Percentiles rank a stretch among this genome's conserved stretches.
These are phyloP conservation scores for Xylota sylvarum DNA, from an alignment of 2,888 invertebrate genomes.

Conservation along the genomic window DNA sequence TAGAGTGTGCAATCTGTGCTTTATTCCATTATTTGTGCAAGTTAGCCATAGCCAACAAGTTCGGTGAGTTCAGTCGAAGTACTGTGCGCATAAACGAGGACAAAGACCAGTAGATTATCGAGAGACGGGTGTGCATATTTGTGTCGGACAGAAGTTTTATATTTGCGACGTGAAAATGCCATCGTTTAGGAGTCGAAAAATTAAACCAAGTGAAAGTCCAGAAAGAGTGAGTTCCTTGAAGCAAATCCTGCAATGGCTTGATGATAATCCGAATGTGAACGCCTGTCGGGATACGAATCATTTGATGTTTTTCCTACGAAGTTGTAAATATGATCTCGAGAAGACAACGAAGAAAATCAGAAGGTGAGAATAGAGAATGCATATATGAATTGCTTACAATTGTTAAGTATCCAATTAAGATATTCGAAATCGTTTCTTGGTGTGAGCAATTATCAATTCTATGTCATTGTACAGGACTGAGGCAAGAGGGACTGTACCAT, in stretches of 20 bases:
- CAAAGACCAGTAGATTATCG: neutral
- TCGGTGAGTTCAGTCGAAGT: neutral
- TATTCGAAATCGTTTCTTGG: neutral
- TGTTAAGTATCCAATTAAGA: neutral
- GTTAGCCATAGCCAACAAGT: neutral
- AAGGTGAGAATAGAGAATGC: slow-evolving; percentile 83
- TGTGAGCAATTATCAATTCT: neutral
- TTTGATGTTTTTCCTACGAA: slow-evolving; percentile 87
- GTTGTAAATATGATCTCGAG: slow-evolving; percentile 87
- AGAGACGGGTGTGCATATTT: neutral
- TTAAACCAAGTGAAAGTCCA: slow-evolving; percentile 68
- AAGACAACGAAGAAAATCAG: slow-evolving; percentile 86
- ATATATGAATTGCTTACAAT: too few relatives aligned
- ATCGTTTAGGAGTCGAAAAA: slow-evolving; percentile 29
- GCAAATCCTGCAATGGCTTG: slow-evolving; percentile 84
- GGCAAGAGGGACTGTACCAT: too few relatives aligned
- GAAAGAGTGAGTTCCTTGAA: slow-evolving; percentile 80
- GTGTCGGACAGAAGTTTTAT: neutral
- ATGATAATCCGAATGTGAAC: slow-evolving; percentile 84
- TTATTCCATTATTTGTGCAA: slow-evolving; percentile 26
- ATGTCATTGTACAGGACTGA: too few relatives aligned
- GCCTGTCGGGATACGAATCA: slow-evolving; percentile 85
- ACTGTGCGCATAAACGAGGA: neutral
- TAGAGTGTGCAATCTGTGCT: slow-evolving; percentile 14
- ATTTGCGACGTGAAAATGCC: slow-evolving; percentile 15